These are phyloP conservation scores for Bicyclus anynana DNA, from an alignment of 1,140 invertebrate species.

Conservation along the genomic window DNA sequence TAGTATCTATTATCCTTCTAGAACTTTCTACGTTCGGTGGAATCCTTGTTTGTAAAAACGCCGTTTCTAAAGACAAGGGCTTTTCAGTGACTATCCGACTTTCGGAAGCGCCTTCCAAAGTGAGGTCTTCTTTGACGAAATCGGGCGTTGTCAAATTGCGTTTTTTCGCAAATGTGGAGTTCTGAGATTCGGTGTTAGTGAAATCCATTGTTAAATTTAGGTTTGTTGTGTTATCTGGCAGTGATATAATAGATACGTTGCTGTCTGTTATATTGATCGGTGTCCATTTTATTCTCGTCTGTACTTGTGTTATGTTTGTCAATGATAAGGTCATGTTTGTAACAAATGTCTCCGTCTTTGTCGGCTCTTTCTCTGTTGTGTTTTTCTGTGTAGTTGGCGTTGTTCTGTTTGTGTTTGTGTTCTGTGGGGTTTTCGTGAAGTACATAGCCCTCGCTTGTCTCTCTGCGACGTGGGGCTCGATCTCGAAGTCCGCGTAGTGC, in stretches of 20 bases:
- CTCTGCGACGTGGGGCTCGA: constrained; percentile 37
- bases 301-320: constrained; percentile 21
- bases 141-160: constrained; percentile 57
- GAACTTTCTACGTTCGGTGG: constrained; percentile 65
- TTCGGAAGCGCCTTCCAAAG: constrained; percentile 46
- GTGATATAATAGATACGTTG: constrained; percentile 24
- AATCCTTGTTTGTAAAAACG: constrained; percentile 58
- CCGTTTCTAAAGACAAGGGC: constrained; percentile 60
- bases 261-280: constrained; percentile 25
- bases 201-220: constrained; percentile 26
- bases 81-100: constrained; percentile 71
- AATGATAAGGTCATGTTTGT: neutral
- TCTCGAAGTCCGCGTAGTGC: constrained; percentile 32
- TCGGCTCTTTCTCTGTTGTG: constrained; percentile 16
- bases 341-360: neutral
- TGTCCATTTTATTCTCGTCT: constrained; percentile 29
- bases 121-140: constrained; percentile 49
- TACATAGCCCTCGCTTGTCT: constrained; percentile 64
- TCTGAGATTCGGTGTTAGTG: constrained; percentile 45
- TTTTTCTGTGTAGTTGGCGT: constrained; percentile 29
- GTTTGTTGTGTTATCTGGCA: constrained; percentile 28
- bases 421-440: constrained; percentile 47
- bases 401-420: constrained; percentile 22
- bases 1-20: constrained; percentile 51
- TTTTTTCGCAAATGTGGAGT: constrained; percentile 44